A percentile compares a stretch with the other conserved stretches of the same genome.
These are phyloP conservation scores for Neotoxoptera formosana DNA, from an alignment of 1,140 invertebrate species.

Conservation along the genomic window DNA sequence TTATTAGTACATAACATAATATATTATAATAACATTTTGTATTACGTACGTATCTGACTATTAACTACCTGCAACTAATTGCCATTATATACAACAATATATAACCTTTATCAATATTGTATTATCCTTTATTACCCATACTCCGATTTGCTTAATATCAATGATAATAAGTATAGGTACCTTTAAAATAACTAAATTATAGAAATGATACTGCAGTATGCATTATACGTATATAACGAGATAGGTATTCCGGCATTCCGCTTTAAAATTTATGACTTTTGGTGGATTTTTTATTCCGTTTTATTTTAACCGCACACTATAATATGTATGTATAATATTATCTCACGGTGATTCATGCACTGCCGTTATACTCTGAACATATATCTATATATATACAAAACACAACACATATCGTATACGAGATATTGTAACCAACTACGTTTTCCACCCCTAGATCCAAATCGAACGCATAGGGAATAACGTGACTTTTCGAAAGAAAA, in stretches of 20 bases:
- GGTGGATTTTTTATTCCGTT: neutral
- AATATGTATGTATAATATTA: conserved; percentile 1
- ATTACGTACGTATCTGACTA: neutral
- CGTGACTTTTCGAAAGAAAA: conserved; percentile 57
- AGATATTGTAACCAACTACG: conserved; percentile 49
- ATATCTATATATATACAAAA: neutral
- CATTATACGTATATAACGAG: neutral
- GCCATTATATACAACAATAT: neutral
- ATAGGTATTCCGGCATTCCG: neutral
- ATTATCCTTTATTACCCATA: neutral
- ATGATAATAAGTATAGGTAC: neutral
- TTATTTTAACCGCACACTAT: neutral
- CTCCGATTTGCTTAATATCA: neutral
- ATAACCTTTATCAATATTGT: neutral
- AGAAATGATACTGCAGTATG: neutral
- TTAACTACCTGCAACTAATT: neutral
- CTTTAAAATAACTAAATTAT: neutral
- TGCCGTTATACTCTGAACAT: neutral
- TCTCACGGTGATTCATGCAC: conserved; percentile 40
- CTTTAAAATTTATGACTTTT: conserved; percentile 40
- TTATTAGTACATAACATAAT: too few relatives aligned
- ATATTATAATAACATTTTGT: neutral
- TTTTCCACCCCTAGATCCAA: conserved; percentile 30
- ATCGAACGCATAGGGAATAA: conserved; percentile 37
- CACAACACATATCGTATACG: neutral